Base-by-base conservation (phyloP, 1,140 invertebrate species). In the Holotrichia oblita region DNA sequence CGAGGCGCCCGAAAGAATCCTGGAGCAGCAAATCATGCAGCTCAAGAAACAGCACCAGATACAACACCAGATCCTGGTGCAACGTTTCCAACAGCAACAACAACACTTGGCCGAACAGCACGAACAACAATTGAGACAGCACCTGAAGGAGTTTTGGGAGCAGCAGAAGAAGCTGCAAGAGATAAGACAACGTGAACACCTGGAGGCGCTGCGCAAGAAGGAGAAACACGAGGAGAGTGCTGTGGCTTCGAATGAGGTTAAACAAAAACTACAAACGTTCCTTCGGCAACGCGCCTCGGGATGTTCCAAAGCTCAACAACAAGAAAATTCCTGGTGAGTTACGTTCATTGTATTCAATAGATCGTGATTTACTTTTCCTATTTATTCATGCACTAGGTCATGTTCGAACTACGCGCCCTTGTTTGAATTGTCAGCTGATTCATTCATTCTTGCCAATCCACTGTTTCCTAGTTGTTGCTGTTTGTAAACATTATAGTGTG, bases 161-260 rank as follows among this genome's bases (percentile, higher is more conserved):
- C 88, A 90, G 79, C 89, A 90, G 87, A 92, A 86, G 87, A 95
- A 92, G 83, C 87, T 93, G 85, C 86, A 93, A 83, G 92, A 95
- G 87, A 87, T 92, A 78, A 88, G 92, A 82, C 94, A 97, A 85
- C 91, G 95, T 75, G 94, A 96, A 84, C 89, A 93, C 80, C 88
- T 96, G 78, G 94, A 96, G 83, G 92, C 93, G 20, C 88, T 97
- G 74, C 93, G 95, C 81, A 97, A 98, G 87, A 97, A 97, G 87
- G 95, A 96, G 83, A 96, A 96, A 86, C 94, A 97, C 85, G 95
- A 97, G 87, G 95, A 97, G 88, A 98, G 96, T 89, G 97, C 97
- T 22, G 93, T 97, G 80, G 97, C 97, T 59, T 98, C 97, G 77
- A 94, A 95, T 12, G 97, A 98, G 88, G 97, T 99, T 81, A 99